Evolutionary conservation across 1,140 invertebrate species (phyloP), one percentile per base, ranked within the genome.

Genomic region (Musca domestica): DNA sequence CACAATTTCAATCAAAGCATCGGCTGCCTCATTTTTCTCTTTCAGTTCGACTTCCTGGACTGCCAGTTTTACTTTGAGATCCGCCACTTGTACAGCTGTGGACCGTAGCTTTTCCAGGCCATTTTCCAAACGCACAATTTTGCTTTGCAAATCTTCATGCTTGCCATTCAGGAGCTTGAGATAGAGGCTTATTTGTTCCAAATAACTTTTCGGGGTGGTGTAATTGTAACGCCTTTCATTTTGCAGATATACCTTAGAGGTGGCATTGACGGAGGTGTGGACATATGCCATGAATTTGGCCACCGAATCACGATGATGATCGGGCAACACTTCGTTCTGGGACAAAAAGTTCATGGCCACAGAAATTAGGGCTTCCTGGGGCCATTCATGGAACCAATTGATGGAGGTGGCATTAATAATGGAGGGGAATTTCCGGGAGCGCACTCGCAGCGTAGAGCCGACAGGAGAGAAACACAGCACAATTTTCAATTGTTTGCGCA

Each of bases 321-420:
- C 83, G 19, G 92, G 91, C 27, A 97, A 82, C 66, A 91, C 89
- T 71, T 90, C 85, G 17, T 96, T 83, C 75, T 95, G 91, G 72
- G 91, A 87, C 52, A 98, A 83, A 82, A 98, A 98, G 73, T 90
- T 88, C 80, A 91, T 89, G 41, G 95, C 93, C 1, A 98, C 96
- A 54, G 80, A 81, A 34, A 81, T 80, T 15, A 81, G 75, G 67
- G 80, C 80, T 83, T 98, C 94, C 84, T 96, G 93, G 17, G 96
- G 96, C 96, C 96, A 98, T 85, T 97, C 95, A 77, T 98, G 95
- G 82, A 98, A 98, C 96, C 96, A 98, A 83, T 98, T 96, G 69
- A 98, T 96, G 66, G 91, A 90, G 14, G 95, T 97, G 76, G 93
- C 95, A 82, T 96, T 98, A 70, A 95, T 94, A 47, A 98, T 88